phyloP scores from a whole-genome alignment of 2,113 vertebrate species.

The Raja brachyura region DNA sequence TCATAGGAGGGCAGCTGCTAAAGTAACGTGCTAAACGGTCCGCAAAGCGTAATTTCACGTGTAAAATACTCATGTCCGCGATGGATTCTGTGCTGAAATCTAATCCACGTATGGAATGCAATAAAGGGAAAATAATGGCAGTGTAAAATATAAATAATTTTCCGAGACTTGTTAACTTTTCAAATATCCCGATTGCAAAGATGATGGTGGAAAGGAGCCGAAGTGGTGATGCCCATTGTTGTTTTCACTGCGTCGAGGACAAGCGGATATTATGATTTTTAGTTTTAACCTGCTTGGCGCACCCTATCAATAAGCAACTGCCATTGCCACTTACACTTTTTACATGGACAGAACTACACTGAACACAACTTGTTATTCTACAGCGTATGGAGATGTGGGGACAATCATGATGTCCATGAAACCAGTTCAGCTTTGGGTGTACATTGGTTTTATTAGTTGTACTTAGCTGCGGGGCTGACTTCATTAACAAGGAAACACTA shows the following conservation, averaged over 20 bases:
- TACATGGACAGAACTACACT: background rate
- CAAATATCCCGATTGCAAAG: background rate
- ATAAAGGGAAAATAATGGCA: background rate
- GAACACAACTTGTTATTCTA: background rate
- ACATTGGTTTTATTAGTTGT: background rate
- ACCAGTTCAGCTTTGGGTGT: background rate
- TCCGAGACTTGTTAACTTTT: background rate
- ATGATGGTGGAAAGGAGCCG: background rate
- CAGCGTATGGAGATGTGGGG: background rate
- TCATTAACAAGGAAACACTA: background rate
- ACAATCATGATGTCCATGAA: conserved; percentile 26
- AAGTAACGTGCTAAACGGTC: no score
- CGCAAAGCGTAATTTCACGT: background rate
- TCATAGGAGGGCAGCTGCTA: no score
- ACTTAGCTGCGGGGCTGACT: background rate
- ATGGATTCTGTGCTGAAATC: background rate
- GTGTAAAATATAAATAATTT: background rate
- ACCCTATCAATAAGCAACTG: background rate
- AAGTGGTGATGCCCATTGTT: background rate
- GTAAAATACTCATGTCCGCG: background rate
- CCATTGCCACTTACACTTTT: background rate
- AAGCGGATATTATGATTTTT: background rate
- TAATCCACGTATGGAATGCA: background rate
- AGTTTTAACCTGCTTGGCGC: background rate
- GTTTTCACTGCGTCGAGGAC: background rate